These are phyloP conservation scores for Ophraella communa DNA, from an alignment of 2,888 invertebrate genomes.

Conservation along the genomic window DNA sequence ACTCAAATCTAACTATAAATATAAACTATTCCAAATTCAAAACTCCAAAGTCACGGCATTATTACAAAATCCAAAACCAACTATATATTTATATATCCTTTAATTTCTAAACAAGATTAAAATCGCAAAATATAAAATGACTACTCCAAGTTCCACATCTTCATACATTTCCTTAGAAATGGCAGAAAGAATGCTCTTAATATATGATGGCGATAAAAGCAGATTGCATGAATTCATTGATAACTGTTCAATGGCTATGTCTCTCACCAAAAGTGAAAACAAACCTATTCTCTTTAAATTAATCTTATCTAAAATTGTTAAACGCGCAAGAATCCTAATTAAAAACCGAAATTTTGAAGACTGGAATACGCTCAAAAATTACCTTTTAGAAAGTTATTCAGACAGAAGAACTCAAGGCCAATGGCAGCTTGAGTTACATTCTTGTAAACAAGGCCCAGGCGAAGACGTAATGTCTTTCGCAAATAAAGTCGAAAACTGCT, in stretches of 20 bases:
- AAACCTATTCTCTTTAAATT: slow-evolving; percentile 32
- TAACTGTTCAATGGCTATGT: slow-evolving; percentile 27
- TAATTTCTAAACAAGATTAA: no score
- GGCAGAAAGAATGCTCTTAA: slow-evolving; percentile 17
- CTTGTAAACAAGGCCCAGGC: slow-evolving; percentile 41
- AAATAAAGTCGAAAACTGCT: background rate
- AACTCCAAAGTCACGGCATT: no score
- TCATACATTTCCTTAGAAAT: slow-evolving; percentile 12
- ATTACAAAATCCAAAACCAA: no score
- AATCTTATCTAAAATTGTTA: slow-evolving; percentile 37
- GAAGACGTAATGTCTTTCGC: slow-evolving; percentile 39
- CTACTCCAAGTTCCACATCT: background rate
- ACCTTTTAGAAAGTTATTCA: slow-evolving; percentile 27
- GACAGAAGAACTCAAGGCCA: slow-evolving; percentile 45
- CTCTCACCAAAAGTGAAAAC: slow-evolving; percentile 27
- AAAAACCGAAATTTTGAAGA: slow-evolving; percentile 35
- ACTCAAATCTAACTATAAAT: no score
- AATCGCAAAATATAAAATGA: no score
- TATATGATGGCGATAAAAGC: slow-evolving; percentile 29
- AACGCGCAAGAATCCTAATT: slow-evolving; percentile 32
- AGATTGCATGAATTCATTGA: slow-evolving; percentile 33
- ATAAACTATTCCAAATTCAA: no score
- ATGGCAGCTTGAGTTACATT: slow-evolving; percentile 47
- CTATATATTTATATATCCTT: no score
- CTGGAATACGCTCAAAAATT: slow-evolving; percentile 27